Base-by-base conservation (phyloP, 2,888 invertebrate genomes). In the Pristionchus exspectatus region DNA sequence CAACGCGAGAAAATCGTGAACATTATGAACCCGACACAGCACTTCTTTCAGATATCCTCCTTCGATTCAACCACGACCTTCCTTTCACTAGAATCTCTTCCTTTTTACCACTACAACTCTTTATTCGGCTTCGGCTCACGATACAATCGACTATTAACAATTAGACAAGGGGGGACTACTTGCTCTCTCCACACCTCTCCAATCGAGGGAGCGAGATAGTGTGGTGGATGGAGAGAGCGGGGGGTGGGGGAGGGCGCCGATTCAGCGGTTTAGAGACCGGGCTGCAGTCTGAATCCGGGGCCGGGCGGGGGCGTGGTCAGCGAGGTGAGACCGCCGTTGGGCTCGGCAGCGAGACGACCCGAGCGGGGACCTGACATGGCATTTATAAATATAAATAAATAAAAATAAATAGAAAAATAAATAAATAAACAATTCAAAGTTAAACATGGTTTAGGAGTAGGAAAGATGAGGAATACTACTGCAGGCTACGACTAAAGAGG, bases 331-430 rank as follows among this genome's bases (percentile, higher is more conserved):
- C 97, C 97, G 54, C 97, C 97, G 50, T 97, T 96, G 0, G 99
- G 99, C 95, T 99, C 99, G 27, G 97, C 97, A 0, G 98, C 98
- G 96, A 97, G 98, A 94, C 99, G 96, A 59, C 98, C 98, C 95
- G 96, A 98, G 95, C 97, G 97, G 88, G 98, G 98, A 21, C 98
- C 98, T 66, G 98, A 94, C 27, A 81, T 12, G n/a, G 16, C 2
- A 38, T 38, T 38, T 38, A 38, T 38, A 38, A 38, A 38, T 38
- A 38, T 38, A 38, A 38, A 3, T 38, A 38, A 38, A 38, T 38
- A 38, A 38, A 38, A n/a, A n/a, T n/a, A n/a, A n/a, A n/a, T 38
- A 38, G 2, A 38, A 38, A 38, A 3, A 38, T 38, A 38, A 38
- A 3, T 38, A 38, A 38, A 38, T 38, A 38, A 38, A 38, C 38